Evolutionary conservation across 1,140 invertebrate species (phyloP).

Genomic region (Melipona quadrifasciata): DNA sequence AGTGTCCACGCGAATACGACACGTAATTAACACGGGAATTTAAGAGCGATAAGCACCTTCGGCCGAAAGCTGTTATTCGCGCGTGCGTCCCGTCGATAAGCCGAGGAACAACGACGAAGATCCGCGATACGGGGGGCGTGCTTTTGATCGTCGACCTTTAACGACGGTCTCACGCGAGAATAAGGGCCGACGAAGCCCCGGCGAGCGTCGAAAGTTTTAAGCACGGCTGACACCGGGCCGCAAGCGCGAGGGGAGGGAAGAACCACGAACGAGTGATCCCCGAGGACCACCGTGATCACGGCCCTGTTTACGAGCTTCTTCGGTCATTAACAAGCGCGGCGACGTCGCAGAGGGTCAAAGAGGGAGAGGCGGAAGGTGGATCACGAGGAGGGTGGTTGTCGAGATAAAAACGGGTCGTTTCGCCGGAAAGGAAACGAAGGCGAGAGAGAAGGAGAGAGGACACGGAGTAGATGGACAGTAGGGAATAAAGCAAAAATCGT

Average conservation of each 20-base stretch:
- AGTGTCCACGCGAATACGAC: not conserved
- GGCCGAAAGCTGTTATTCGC: not conserved
- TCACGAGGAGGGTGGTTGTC: constrained; percentile 51
- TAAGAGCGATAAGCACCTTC: not conserved
- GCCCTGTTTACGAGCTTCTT: constrained; percentile 62
- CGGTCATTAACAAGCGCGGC: constrained; percentile 53
- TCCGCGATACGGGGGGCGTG: not conserved
- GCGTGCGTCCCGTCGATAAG: constrained; percentile 21
- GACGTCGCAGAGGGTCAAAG: not conserved
- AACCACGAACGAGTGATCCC: constrained; percentile 39
- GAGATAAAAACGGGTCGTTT: constrained; percentile 51
- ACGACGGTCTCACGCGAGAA: constrained; percentile 55
- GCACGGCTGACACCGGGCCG: constrained; percentile 8
- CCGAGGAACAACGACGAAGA: not conserved
- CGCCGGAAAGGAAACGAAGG: not conserved
- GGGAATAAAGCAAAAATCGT: constrained; percentile 10
- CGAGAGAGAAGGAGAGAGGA: not conserved
- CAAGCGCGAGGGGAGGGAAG: not conserved
- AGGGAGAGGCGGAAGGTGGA: not conserved
- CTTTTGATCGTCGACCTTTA: constrained; percentile 47
- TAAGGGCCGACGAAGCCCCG: constrained; percentile 56
- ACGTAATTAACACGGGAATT: not conserved
- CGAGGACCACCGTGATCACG: constrained; percentile 59
- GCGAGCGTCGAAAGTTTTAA: constrained; percentile 55
- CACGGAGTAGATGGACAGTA: not conserved